A percentile compares a stretch with the other conserved stretches of the same genome.
phyloP scores from a whole-genome alignment of 2,888 invertebrate species.

The Yponomeuta evonymella region DNA sequence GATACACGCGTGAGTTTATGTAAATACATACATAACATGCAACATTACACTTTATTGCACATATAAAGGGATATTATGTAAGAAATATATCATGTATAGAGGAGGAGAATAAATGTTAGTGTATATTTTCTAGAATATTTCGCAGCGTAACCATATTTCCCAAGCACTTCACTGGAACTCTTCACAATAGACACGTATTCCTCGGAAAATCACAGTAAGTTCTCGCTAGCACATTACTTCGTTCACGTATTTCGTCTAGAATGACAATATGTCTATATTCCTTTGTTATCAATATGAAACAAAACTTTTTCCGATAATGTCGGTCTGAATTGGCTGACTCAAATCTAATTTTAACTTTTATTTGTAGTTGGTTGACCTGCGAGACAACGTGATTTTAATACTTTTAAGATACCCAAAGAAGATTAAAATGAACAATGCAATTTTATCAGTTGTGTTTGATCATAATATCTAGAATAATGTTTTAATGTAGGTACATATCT shows the following conservation, averaged over 20 bases:
- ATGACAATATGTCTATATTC: background rate
- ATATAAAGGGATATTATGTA: no score
- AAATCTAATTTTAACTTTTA: background rate
- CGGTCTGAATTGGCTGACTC: conserved; percentile 5
- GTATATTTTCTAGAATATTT: background rate
- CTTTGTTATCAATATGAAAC: background rate
- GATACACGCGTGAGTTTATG: no score
- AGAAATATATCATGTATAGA: no score
- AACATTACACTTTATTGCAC: no score
- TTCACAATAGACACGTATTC: background rate
- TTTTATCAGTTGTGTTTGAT: background rate
- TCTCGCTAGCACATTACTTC: background rate
- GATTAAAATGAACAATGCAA: background rate
- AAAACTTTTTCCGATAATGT: background rate
- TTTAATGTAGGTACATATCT: background rate
- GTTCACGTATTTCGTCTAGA: background rate
- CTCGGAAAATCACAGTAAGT: background rate
- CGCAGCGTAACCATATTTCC: background rate
- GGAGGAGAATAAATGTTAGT: background rate
- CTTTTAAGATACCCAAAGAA: background rate
- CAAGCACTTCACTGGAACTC: background rate
- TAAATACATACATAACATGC: no score
- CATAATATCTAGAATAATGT: background rate
- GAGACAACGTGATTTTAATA: background rate
- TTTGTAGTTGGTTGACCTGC: background rate